These are phyloP conservation scores for Blastomussa wellsi DNA, from an alignment of 92 coral and sea anemone genomes.

Conservation along the genomic window DNA sequence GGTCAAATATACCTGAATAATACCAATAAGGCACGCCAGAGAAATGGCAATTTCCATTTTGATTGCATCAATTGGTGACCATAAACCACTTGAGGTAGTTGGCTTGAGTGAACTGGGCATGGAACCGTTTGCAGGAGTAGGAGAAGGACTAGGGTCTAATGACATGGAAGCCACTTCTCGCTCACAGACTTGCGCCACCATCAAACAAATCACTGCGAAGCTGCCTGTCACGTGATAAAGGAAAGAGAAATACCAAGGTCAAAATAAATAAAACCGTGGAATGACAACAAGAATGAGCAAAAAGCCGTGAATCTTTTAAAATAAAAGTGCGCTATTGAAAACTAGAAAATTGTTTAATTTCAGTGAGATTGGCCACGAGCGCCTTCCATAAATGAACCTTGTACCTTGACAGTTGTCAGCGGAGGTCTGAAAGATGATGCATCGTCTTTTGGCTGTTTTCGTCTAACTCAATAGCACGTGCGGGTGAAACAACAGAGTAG, in stretches of 20 bases:
- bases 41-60: slow-evolving; percentile 84
- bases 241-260: neutral
- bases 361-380: too few species aligned
- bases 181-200: slow-evolving; percentile 77
- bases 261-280: too few species aligned
- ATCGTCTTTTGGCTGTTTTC: too few species aligned
- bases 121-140: slow-evolving; percentile 42
- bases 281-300: neutral
- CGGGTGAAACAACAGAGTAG: too few species aligned
- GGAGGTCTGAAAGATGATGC: too few species aligned
- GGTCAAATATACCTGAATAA: slow-evolving; percentile 81
- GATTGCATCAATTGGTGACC: slow-evolving; percentile 67
- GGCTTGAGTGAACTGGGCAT: slow-evolving; percentile 24
- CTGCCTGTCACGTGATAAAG: slow-evolving; percentile 59
- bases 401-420: too few species aligned
- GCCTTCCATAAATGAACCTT: too few species aligned
- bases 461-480: too few species aligned
- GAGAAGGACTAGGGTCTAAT: slow-evolving; percentile 10
- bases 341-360: too few species aligned
- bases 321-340: too few species aligned
- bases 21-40: slow-evolving; percentile 83
- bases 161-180: slow-evolving; percentile 59
- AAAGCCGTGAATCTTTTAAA: too few species aligned
- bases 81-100: slow-evolving; percentile 28
- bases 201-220: slow-evolving; percentile 78